These are phyloP conservation scores for Siphonodentalium dalli DNA, from an alignment of 2,888 invertebrate species.

Conservation along the genomic window DNA sequence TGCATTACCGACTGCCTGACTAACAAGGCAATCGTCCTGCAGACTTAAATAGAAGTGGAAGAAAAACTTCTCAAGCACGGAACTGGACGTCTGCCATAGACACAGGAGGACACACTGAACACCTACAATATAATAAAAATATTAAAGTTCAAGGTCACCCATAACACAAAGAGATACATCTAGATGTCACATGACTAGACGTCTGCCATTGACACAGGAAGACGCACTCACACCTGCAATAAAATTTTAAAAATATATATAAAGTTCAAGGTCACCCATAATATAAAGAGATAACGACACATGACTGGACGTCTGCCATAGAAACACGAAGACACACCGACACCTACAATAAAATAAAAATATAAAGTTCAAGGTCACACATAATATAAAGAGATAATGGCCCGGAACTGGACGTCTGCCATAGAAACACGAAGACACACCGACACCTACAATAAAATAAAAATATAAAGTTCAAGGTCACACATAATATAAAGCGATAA, in stretches of 20 bases:
- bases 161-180: too few relatives aligned
- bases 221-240: constrained; percentile 59
- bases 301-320: constrained; percentile 52
- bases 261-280: too few relatives aligned
- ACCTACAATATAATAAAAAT: constrained; percentile 38
- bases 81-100: constrained; percentile 52
- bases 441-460: constrained; percentile 51
- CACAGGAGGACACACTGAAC: constrained; percentile 57
- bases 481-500: too few relatives aligned
- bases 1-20: constrained; percentile 42
- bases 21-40: constrained; percentile 40
- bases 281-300: too few relatives aligned
- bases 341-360: constrained; percentile 47
- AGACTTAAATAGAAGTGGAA: constrained; percentile 52
- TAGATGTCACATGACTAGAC: constrained; percentile 44
- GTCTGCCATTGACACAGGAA: constrained; percentile 51
- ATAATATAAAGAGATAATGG: too few relatives aligned
- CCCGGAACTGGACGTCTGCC: constrained; percentile 50
- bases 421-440: constrained; percentile 54
- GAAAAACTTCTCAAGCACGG: constrained; percentile 52
- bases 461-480: too few relatives aligned
- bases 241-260: too few relatives aligned
- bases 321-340: constrained; percentile 55
- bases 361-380: too few relatives aligned
- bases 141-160: too few relatives aligned